Base-by-base conservation (phyloP, 2,113 vertebrate species). In the Todiramphus saurophagus region DNA sequence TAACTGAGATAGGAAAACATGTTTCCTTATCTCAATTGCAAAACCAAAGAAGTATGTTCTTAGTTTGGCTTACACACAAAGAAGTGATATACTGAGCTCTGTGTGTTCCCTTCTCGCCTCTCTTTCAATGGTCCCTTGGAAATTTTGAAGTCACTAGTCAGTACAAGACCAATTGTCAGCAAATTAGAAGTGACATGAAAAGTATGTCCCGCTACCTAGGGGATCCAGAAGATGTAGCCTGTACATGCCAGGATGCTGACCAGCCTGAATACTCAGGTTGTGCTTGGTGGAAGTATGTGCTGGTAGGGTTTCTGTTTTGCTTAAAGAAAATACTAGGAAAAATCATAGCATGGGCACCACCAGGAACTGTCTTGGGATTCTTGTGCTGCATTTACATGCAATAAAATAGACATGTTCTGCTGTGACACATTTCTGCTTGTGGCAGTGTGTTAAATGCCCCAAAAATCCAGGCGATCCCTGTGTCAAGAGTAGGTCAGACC, bases 401-500 rank as follows among this genome's bases (percentile, higher is more conserved):
- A 16, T 43, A 39, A 73, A 83, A 76, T 4, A 44, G 9, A 13
- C 10, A 4, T 11, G 4, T 41, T 76, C 58, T 79, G 11, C 23
- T 66, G 18, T 50, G 16, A 10, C 21, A 5, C 0, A 2, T 30
- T 83, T 55, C 62, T 86, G 48, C 16, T n/a, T 3, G 5, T 11
- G 28, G 3, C 43, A 35, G 28, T 9, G 11, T 44, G 31, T 43
- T n/a, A 79, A 80, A 73, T 14, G 3, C 27, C 35, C 56, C 2
- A 0, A 56, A 83, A 81, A 59, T 11, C 4, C 60, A 31, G 3
- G 3, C 23, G 21, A 12, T 10, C 12, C 16, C 53, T 11, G 1
- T 0, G 0, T 10, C 53, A n/a, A 58, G 31, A 67, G 17, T 5
- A 2, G 1, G 20, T 28, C 74, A 63, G 25, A 56, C 3, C 13